A percentile compares a stretch with the other conserved stretches of the same genome.
phyloP scores from a whole-genome alignment of 2,797 vertebrate species.

The Lithobates sylvaticus region DNA sequence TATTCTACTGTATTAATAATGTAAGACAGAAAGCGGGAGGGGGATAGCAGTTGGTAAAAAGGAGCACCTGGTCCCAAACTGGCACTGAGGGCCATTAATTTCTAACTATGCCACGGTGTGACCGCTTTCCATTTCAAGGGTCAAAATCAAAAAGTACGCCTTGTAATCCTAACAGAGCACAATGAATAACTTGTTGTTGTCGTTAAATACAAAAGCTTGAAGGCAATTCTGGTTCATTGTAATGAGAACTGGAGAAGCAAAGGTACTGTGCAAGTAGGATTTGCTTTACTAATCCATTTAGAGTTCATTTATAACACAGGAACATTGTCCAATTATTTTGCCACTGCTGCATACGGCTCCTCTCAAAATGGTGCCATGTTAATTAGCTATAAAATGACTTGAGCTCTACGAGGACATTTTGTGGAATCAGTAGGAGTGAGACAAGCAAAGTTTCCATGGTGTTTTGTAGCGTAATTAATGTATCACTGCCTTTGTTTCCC shows the following conservation, averaged over 20 bases:
- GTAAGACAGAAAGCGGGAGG: too few relatives aligned
- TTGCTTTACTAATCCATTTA: conserved; percentile 30
- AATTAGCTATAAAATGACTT: conserved; percentile 51
- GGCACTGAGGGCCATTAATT: too few relatives aligned
- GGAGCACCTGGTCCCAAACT: too few relatives aligned
- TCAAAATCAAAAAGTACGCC: background rate
- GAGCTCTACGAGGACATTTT: conserved; percentile 33
- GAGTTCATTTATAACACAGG: conserved; percentile 13
- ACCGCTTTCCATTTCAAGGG: too few relatives aligned
- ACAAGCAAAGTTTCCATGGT: conserved; percentile 44
- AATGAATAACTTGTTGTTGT: background rate
- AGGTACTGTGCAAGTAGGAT: background rate
- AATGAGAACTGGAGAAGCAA: background rate
- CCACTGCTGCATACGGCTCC: background rate
- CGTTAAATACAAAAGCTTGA: background rate
- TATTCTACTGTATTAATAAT: too few relatives aligned
- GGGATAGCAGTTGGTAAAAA: too few relatives aligned
- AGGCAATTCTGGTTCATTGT: background rate
- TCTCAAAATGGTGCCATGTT: conserved; percentile 52
- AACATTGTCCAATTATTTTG: conserved; percentile 38
- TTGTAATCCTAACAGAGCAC: background rate
- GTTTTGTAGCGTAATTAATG: conserved; percentile 53
- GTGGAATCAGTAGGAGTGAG: conserved; percentile 45
- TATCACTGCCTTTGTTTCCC: conserved; percentile 48
- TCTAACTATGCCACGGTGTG: too few relatives aligned